phyloP scores from a whole-genome alignment of 2,113 vertebrate genomes.

The Martes martes region DNA sequence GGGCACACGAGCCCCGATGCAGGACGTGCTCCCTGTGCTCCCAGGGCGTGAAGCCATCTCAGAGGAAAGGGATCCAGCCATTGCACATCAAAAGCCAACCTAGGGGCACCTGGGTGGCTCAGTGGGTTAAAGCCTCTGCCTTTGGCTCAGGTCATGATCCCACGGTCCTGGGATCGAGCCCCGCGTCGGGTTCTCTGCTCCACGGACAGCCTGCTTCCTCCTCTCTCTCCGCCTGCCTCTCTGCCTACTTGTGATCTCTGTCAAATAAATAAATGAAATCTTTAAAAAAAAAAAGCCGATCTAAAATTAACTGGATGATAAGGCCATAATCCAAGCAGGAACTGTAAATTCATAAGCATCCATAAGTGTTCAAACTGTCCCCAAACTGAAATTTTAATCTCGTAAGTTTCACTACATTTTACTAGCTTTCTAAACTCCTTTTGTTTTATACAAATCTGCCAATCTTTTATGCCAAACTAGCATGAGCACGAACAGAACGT shows the following conservation, averaged over 20 bases:
- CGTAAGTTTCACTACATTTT: not conserved
- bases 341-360: not conserved
- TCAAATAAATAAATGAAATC: too few relatives aligned
- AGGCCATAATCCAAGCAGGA: not conserved
- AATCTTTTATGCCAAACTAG: not conserved
- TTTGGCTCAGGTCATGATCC: too few relatives aligned
- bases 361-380: not conserved
- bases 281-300: not conserved
- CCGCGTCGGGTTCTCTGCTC: too few relatives aligned
- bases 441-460: not conserved
- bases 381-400: not conserved
- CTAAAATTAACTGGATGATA: not conserved
- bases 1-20: rapidly evolving
- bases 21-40: rapidly evolving
- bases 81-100: not conserved
- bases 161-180: too few relatives aligned
- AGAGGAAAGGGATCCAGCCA: rapidly evolving
- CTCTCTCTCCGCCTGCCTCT: too few relatives aligned
- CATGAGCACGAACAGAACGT: not conserved
- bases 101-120: too few relatives aligned
- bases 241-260: too few relatives aligned
- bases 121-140: too few relatives aligned
- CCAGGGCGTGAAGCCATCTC: rapidly evolving
- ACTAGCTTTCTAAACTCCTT: not conserved
- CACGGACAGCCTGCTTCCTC: too few relatives aligned